Evolutionary conservation across 2,888 invertebrate genomes (phyloP).

Genomic region (Spicauda simplicius): DNA sequence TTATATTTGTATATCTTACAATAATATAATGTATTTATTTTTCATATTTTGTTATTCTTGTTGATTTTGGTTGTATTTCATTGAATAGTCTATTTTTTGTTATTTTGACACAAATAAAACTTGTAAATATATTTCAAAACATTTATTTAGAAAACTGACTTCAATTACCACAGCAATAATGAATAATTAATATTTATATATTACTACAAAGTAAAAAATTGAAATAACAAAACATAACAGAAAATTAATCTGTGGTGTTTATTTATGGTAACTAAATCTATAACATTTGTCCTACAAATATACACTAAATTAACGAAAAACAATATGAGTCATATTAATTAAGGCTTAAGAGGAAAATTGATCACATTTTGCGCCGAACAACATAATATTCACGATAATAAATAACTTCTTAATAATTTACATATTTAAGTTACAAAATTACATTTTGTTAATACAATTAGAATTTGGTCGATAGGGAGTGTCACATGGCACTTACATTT

Average conservation of each 20-base stretch:
- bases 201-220: conserved; percentile 6
- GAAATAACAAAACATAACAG: conserved; percentile 30
- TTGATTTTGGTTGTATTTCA: not conserved
- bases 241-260: conserved; percentile 23
- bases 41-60: not conserved
- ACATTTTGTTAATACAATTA: conserved; percentile 42
- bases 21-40: not conserved
- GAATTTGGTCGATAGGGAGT: conserved; percentile 75
- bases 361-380: conserved; percentile 25
- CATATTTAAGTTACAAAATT: conserved; percentile 36
- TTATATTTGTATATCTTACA: no score
- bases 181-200: conserved; percentile 2
- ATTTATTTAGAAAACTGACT: conserved; percentile 28
- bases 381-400: conserved; percentile 34
- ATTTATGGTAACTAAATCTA: conserved; percentile 30
- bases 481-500: conserved; percentile 79
- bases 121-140: conserved; percentile 12
- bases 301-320: conserved; percentile 17
- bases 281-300: conserved; percentile 14
- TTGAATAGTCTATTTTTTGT: not conserved
- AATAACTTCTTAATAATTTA: conserved; percentile 37
- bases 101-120: not conserved
- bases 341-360: conserved; percentile 33
- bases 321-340: conserved; percentile 28
- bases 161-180: conserved; percentile 22